These are phyloP conservation scores for Cottus gobio DNA, from an alignment of 2,113 vertebrate genomes.

Conservation along the genomic window DNA sequence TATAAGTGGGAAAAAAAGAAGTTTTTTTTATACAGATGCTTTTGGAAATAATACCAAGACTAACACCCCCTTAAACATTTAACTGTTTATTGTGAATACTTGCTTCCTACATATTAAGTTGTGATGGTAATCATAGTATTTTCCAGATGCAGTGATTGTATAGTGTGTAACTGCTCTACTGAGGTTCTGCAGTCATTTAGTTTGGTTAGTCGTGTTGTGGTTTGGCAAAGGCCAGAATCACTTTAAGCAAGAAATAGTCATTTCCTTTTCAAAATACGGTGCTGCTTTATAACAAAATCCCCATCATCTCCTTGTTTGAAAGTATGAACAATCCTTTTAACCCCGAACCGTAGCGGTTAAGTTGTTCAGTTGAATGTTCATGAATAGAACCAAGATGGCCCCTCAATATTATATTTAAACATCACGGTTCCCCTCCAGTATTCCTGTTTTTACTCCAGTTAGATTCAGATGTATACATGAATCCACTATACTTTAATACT, in stretches of 20 bases:
- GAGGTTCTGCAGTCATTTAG: background rate
- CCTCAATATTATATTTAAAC: background rate
- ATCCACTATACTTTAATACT: background rate
- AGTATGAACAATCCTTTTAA: background rate
- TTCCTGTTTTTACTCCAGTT: background rate
- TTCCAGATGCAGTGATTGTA: background rate
- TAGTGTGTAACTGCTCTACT: background rate
- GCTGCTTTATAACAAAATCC: background rate
- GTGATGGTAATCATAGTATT: background rate
- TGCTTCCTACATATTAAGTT: background rate
- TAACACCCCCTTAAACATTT: background rate
- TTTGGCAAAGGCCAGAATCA: background rate
- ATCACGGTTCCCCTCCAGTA: background rate
- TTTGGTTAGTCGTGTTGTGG: background rate
- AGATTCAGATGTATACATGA: background rate
- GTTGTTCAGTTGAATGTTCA: background rate
- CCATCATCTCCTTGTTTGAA: background rate
- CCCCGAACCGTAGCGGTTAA: background rate
- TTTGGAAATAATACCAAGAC: background rate
- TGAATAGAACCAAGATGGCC: background rate
- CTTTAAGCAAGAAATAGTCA: background rate
- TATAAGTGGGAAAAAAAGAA: background rate
- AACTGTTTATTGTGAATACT: background rate
- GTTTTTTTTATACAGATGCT: background rate
- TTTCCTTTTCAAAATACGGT: background rate